Evolutionary conservation across 2,113 vertebrate species (phyloP).

Genomic region (Ivindomyrus marchei): DNA sequence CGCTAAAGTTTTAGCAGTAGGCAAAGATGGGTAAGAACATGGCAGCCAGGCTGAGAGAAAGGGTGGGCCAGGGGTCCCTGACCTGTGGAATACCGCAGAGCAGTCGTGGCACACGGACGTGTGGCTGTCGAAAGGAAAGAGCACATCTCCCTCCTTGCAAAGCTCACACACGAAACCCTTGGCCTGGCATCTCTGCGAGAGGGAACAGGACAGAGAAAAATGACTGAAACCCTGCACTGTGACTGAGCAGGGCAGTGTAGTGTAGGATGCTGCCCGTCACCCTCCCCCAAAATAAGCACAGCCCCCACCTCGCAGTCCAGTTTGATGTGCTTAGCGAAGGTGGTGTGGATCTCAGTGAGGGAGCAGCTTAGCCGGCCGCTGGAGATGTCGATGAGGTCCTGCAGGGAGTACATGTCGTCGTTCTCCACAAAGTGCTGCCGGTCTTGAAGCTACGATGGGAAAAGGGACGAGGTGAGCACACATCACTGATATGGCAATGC

Average conservation of each 20-base stretch:
- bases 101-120: conserved; percentile 89
- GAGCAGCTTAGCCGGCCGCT: conserved; percentile 83
- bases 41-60: not conserved
- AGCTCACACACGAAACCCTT: conserved; percentile 98
- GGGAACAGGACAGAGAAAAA: not conserved
- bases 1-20: not conserved
- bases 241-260: not conserved
- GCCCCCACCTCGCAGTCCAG: conserved; percentile 88
- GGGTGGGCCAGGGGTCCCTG: conserved; percentile 24
- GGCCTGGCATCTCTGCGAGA: conserved; percentile 81
- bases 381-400: conserved; percentile 87
- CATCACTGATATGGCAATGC: not conserved
- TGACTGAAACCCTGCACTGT: not conserved
- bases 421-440: conserved; percentile 98
- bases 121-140: conserved; percentile 97
- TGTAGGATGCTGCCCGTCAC: not conserved
- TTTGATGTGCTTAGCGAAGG: conserved; percentile 97
- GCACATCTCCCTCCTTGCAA: conserved; percentile 90
- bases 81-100: conserved; percentile 96
- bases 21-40: not conserved
- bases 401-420: conserved; percentile 94
- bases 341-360: conserved; percentile 90
- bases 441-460: conserved; percentile 76
- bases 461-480: not conserved
- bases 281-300: not conserved